Conservation (phyloP, 1,140 invertebrate species). For the Cydia fagiglandana region DNA sequence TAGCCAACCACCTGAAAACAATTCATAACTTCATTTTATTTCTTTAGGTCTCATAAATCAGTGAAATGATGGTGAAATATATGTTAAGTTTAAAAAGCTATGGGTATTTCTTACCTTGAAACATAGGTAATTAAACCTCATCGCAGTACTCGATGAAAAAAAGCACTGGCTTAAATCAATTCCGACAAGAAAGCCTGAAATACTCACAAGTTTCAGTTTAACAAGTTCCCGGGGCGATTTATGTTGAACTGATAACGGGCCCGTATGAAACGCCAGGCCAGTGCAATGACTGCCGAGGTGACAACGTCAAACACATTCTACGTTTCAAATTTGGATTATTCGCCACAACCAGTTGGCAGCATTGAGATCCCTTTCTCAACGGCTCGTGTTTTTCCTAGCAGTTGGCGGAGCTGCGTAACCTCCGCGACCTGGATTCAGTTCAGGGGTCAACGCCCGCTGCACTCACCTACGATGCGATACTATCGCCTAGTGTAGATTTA, state of each 20-base stretch:
- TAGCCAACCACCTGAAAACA: no score
- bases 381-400: constrained; percentile 24
- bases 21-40: no score
- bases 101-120: no score
- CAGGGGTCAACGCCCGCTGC: constrained; percentile 63
- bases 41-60: no score
- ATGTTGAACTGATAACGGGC: background rate
- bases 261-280: background rate
- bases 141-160: background rate
- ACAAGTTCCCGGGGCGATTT: no score
- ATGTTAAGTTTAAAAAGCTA: no score
- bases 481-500: constrained; percentile 16
- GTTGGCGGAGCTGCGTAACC: constrained; percentile 39
- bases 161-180: background rate
- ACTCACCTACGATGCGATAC: constrained; percentile 26
- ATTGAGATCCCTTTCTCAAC: constrained; percentile 24
- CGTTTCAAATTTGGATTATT: constrained; percentile 1
- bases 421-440: constrained; percentile 63
- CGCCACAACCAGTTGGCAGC: background rate
- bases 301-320: constrained; percentile 2
- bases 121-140: no score
- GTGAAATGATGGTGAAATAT: no score
- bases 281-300: background rate
- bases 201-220: background rate
- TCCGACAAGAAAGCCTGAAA: background rate